Base-by-base conservation (phyloP, 2,113 vertebrate genomes). In the Strix uralensis region DNA sequence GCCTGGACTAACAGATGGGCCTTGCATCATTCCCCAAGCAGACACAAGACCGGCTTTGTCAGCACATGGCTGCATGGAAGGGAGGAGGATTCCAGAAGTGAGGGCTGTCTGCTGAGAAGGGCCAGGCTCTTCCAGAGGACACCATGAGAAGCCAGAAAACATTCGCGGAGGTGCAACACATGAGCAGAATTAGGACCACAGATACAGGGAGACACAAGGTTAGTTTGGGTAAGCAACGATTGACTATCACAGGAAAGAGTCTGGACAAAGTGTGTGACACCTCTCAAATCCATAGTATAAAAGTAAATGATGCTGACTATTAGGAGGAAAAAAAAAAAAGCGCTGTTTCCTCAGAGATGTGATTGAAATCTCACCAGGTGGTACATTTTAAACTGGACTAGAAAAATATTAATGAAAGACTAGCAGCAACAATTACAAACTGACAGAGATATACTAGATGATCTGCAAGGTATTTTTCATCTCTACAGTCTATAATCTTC, bases 11-110 rank as follows among this genome's bases (percentile, higher is more conserved):
- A 92, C 81, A 97, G 91, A 92, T 40, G 66, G 88, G 81, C 66
- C 51, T 84, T 93, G 88, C 75, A 93, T 69, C 80, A 91, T 34
- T 94, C 51, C 55, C 27, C 15, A 13, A 29, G 67, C 54, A 72
- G 73, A 81, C 81, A 97, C 86, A 97, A 87, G 95, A 75, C 70
- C 0, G 4, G 65, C 80, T 94, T 92, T 96, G 88, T 96, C 38
- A 91, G 65, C 65, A 77, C 59, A 80, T 0, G 72, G 85, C 63
- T 78, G 67, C 0, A 0, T 86, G 75, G 79, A 80, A 90, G 74
- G 30, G 20, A 92, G 71, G 51, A 92, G 57, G 40, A 95, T 86
- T 94, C 88, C 92, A 95, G 83, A 96, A 94, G 80, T 15, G 49
- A 88, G 30, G 40, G 40, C 77, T 92, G 69, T 81, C 63, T 22